Percentiles rank a stretch among this genome's conserved stretches.
These are phyloP conservation scores for Dufourea novaeangliae DNA, from an alignment of 1,140 invertebrate genomes.

Conservation along the genomic window DNA sequence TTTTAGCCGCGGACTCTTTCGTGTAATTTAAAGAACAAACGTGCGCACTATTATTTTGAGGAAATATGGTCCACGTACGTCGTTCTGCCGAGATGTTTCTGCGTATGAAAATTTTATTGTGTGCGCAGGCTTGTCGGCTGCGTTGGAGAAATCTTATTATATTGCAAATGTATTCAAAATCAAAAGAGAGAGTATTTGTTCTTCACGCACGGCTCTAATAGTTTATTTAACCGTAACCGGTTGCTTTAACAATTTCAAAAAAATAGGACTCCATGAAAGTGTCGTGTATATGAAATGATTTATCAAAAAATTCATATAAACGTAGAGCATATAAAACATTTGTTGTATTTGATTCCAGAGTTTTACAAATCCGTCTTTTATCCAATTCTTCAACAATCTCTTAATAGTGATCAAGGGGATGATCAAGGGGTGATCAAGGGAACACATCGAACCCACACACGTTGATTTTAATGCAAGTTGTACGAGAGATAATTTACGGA, in stretches of 20 bases:
- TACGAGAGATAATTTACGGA: too few species aligned
- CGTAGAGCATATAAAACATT: too few species aligned
- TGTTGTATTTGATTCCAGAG: too few species aligned
- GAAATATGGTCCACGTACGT: not conserved
- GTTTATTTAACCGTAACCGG: not conserved
- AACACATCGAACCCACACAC: too few species aligned
- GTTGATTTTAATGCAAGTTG: too few species aligned
- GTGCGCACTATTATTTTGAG: constrained; percentile 2
- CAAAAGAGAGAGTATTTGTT: not conserved
- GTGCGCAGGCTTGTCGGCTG: not conserved
- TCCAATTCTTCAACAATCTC: too few species aligned
- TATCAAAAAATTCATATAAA: too few species aligned
- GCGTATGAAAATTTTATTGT: not conserved
- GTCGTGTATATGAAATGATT: not conserved
- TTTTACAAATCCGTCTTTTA: too few species aligned
- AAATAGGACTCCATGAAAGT: not conserved
- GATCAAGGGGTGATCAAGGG: too few species aligned
- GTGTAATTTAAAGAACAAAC: constrained; percentile 33
- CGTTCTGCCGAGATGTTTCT: not conserved
- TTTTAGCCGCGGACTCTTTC: constrained; percentile 14
- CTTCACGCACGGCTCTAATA: not conserved
- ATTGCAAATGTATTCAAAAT: not conserved
- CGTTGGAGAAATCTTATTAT: not conserved
- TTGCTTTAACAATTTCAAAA: not conserved
- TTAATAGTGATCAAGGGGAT: too few species aligned